These are phyloP conservation scores for Diorhabda carinulata DNA, from an alignment of 1,140 invertebrate genomes.

Conservation along the genomic window DNA sequence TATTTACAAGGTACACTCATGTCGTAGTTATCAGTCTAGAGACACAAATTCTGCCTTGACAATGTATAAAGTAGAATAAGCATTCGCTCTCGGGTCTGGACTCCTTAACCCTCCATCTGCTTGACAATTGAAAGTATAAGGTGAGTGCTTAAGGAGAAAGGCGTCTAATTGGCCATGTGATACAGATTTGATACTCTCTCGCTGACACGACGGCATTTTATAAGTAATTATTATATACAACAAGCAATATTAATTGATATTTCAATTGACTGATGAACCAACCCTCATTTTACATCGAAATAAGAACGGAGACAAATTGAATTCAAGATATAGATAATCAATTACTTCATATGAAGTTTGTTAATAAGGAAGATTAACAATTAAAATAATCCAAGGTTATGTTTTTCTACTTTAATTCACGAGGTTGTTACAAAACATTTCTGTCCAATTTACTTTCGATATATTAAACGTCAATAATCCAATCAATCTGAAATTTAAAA, in stretches of 20 bases:
- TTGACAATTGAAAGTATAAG: constrained; percentile 3
- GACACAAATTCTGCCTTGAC: background rate
- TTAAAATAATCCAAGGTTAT: too few species aligned
- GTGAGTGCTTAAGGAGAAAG: background rate
- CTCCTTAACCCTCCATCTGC: background rate
- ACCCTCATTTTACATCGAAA: too few species aligned
- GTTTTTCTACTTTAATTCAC: too few species aligned
- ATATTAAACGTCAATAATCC: too few species aligned
- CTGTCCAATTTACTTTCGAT: too few species aligned
- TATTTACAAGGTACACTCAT: background rate
- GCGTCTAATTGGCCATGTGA: background rate
- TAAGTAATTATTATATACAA: background rate
- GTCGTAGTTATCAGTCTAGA: constrained; percentile 2
- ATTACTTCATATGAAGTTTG: too few species aligned
- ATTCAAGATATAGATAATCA: too few species aligned
- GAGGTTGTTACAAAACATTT: too few species aligned
- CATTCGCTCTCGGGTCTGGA: background rate
- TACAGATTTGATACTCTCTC: background rate
- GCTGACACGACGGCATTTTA: background rate
- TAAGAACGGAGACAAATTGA: too few species aligned
- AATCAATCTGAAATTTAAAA: too few species aligned
- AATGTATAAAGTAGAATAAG: background rate
- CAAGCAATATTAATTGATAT: background rate
- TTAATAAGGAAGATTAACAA: too few species aligned
- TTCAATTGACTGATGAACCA: too few species aligned